Base-by-base conservation (phyloP, 2,113 vertebrate genomes). In the Gnathonemus echidnorhynchus region DNA sequence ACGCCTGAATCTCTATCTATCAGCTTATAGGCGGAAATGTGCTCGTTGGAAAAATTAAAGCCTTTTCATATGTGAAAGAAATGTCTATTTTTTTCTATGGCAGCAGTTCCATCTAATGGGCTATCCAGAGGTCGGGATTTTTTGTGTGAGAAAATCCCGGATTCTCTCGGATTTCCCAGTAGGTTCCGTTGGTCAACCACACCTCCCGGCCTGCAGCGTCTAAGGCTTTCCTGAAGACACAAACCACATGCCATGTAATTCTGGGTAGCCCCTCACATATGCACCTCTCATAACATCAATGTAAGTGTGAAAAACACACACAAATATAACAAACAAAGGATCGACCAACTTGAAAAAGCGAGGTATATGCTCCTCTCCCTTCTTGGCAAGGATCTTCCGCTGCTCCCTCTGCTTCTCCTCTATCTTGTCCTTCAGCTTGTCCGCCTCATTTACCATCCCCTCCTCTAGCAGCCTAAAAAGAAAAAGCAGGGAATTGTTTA, bases 331-430 rank as follows among this genome's bases (percentile, higher is more conserved):
- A 35, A 53, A 24, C 21, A 50, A 39, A 87, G 27, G n/a, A 17
- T 53, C 8, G 46, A 80, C 86, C 87, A 21, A 97, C 97, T 96
- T 96, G 95, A 97, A 97, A 93, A 97, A 97, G 19, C 96, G 96
- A 0, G 97, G 96, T 87, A 96, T 95, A 92, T 97, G 96, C 2
- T 91, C 85, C 49, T 97, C 96, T 90, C 96, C 96, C 92, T 94
- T 97, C 89, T 96, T 96, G 74, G 96, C 95, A 94, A 97, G 95
- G 3, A 96, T 93, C 21, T 94, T 94, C 87, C 96, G 94, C 45
- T 95, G 91, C 88, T 97, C 96, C 21, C 97, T 93, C 91, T 97
- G 97, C 0, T 96, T 93, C 92, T 97, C 96, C 92, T 97, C 97
- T 0, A 97, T 95, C 42, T 96, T 94, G 2, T 96, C 94, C 93